phyloP scores from a whole-genome alignment of 2,797 vertebrate genomes.

The Poeciliopsis infans region DNA sequence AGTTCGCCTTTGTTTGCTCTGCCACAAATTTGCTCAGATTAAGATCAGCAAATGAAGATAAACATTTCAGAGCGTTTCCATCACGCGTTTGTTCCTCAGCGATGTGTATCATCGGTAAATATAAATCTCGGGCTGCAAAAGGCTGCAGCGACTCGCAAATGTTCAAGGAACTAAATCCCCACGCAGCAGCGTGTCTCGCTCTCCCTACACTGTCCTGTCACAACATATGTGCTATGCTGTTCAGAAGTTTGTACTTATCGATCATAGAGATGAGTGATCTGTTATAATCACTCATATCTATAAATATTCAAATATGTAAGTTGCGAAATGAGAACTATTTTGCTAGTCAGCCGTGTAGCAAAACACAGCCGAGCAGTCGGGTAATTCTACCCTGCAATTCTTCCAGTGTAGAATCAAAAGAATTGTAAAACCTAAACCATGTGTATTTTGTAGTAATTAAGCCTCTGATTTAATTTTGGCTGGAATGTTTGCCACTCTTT shows the following conservation, averaged over 20 bases:
- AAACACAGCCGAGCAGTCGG: too few relatives aligned
- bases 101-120: conserved; percentile 11
- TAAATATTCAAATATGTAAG: not conserved
- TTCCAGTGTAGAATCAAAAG: not conserved
- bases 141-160: not conserved
- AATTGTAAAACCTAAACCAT: not conserved
- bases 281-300: not conserved
- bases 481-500: not conserved
- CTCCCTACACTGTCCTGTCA: conserved; percentile 1
- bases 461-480: not conserved
- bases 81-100: conserved; percentile 25
- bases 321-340: not conserved
- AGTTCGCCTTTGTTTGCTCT: conserved; percentile 41
- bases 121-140: not conserved
- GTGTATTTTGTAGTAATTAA: not conserved
- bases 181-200: not conserved
- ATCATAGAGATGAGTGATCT: not conserved
- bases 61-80: conserved; percentile 32
- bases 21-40: conserved; percentile 41
- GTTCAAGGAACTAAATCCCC: conserved; percentile 8
- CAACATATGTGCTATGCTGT: not conserved
- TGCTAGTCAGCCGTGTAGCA: too few relatives aligned
- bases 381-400: not conserved
- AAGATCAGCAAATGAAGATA: conserved; percentile 48
- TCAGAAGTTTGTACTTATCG: not conserved